Base-by-base conservation (phyloP, 2,888 invertebrate genomes). In the Volucella bombylans region DNA sequence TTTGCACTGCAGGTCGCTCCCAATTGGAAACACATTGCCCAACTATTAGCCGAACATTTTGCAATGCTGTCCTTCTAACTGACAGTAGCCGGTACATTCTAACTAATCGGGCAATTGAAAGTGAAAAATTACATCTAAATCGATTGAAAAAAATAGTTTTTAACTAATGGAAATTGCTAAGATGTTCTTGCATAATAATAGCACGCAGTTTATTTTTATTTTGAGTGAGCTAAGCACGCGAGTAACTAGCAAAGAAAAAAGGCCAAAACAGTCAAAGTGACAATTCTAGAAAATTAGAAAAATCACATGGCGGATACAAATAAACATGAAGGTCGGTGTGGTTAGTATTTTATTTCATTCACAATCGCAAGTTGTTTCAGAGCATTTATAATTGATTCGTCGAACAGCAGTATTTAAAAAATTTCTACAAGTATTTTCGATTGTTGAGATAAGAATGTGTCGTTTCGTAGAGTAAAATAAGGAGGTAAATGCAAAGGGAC, bases 81-180 rank as follows among this genome's bases (percentile, higher is more conserved):
- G 88, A 86, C 54, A 90, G 83, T 81, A 90, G 82, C 54, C 91
- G 91, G 87, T 90, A 90, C 90, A 90, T 91, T 87, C 23, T 62
- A 54, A 61, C n/a, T 18, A 14, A 54, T 45, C 55, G 8, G 52
- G 12, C 15, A 61, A 54, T 50, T 45, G 11, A 4, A 18, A 31
- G 38, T 47, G 41, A 47, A 47, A 23, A 65, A 65, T 80, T 50
- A 67, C 74, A 80, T 76, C 73, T 65, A 59, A 14, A 71, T 49
- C 43, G 11, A 54, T 10, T n/a, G 23, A 1, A 31, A 31, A 38
- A 49, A 61, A 49, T 12, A 39, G 14, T 18, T 41, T 38, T 59
- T 43, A 41, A 59, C 18, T 65, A 79, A 50, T 59, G 18, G 1
- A 50, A 47, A 57, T 67, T 50, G 18, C 61, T 74, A 49, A 68